A percentile compares a stretch with the other conserved stretches of the same genome.
Conservation (phyloP, 2,888 invertebrate species). For the Agrotis ipsilon region DNA sequence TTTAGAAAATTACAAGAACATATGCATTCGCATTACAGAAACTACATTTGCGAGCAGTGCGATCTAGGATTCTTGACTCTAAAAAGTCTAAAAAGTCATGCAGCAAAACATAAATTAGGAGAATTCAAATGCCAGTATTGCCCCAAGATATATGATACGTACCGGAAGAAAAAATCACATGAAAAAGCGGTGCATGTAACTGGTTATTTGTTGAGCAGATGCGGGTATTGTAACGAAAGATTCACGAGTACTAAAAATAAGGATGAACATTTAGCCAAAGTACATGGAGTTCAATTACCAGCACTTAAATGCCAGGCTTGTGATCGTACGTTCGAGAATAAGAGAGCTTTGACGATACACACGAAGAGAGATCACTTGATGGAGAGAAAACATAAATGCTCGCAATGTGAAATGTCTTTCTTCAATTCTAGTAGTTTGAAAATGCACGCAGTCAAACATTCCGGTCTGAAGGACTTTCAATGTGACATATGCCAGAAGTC, state of each 20-base stretch:
- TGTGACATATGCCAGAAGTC: slow-evolving; percentile 78
- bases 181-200: slow-evolving; percentile 64
- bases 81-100: slow-evolving; percentile 49
- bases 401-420: slow-evolving; percentile 80
- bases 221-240: slow-evolving; percentile 68
- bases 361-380: slow-evolving; percentile 79
- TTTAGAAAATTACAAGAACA: slow-evolving; percentile 66
- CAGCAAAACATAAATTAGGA: slow-evolving; percentile 51
- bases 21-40: slow-evolving; percentile 76
- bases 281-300: slow-evolving; percentile 70
- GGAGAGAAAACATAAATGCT: slow-evolving; percentile 78
- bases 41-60: slow-evolving; percentile 74
- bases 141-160: slow-evolving; percentile 75
- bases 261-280: slow-evolving; percentile 70
- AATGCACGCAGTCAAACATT: slow-evolving; percentile 78
- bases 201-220: slow-evolving; percentile 56
- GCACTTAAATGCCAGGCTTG: slow-evolving; percentile 74
- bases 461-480: slow-evolving; percentile 74
- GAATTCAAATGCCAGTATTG: slow-evolving; percentile 72
- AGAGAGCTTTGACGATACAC: slow-evolving; percentile 69
- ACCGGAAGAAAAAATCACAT: slow-evolving; percentile 72
- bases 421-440: slow-evolving; percentile 53
- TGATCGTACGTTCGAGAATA: slow-evolving; percentile 67
- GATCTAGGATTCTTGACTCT: slow-evolving; percentile 62
- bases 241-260: slow-evolving; percentile 71